Evolutionary conservation across 92 coral and sea anemone genomes (phyloP), one percentile per base, ranked within the genome.

Genomic region (Actinernus sp.): DNA sequence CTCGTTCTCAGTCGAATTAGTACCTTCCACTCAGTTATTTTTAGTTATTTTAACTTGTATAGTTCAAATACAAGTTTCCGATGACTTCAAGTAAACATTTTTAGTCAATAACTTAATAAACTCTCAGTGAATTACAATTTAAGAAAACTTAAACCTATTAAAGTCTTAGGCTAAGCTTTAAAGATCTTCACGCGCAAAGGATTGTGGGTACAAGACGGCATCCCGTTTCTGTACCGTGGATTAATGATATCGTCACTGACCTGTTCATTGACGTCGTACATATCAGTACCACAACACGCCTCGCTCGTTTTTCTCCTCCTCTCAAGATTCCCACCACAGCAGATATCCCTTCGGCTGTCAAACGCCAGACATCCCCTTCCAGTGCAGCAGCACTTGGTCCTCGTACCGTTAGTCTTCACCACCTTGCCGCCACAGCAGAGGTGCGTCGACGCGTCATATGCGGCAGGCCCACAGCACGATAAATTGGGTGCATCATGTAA

Each of bases 201-300:
- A n/a, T n/a, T n/a, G n/a, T n/a, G n/a, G n/a, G n/a, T n/a, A n/a
- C n/a, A n/a, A n/a, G n/a, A n/a, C n/a, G n/a, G n/a, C n/a, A n/a
- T n/a, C n/a, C n/a, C n/a, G n/a, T n/a, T n/a, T n/a, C n/a, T n/a
- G n/a, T n/a, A n/a, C n/a, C n/a, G n/a, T n/a, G n/a, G n/a, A 26
- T 1, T 28, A 8, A 3, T 8, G 17, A 22, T n/a, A 43, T 5
- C 6, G n/a, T 43, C 0, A n/a, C 16, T 18, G 21, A 68, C 75
- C 75, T 68, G 75, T 29, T 27, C n/a, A 3, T 49, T 68, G 54
- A 68, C 75, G 39, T 71, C 68, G 24, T 71, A 71, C 3, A 58
- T 47, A 33, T 58, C 48, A 10, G 44, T 25, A 13, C 78, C 78
- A 71, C 78, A 71, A 39, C 78, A 71, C 24, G 18, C 68, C 18